A percentile compares a stretch with the other conserved stretches of the same genome.
These are phyloP conservation scores for Aricia agestis DNA, from an alignment of 1,140 invertebrate species.

Conservation along the genomic window DNA sequence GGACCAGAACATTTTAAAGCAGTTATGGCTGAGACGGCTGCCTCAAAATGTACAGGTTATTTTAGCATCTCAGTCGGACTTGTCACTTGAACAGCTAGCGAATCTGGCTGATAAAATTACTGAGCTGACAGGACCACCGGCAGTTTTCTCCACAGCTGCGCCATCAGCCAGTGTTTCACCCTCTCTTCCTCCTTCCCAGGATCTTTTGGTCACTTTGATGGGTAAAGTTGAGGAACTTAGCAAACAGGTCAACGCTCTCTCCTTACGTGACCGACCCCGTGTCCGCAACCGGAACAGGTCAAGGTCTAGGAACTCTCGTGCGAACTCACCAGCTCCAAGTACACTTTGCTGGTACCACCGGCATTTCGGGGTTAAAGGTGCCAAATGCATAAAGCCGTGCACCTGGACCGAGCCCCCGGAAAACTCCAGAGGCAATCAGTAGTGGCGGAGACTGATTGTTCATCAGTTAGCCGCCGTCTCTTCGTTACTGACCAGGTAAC, in stretches of 20 bases:
- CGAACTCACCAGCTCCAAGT: neutral
- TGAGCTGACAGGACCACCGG: too few relatives aligned
- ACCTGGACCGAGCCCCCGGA: neutral
- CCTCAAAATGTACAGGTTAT: neutral
- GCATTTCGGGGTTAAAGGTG: neutral
- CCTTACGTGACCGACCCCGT: too few relatives aligned
- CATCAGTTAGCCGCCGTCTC: neutral
- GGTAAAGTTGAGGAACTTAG: neutral
- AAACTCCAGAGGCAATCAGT: neutral
- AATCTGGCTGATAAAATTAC: slow-evolving; percentile 7
- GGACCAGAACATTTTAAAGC: neutral
- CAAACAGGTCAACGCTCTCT: neutral
- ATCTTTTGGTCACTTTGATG: too few relatives aligned
- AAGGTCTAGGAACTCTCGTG: neutral
- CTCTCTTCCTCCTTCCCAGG: too few relatives aligned
- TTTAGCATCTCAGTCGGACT: neutral
- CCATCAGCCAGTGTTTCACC: too few relatives aligned
- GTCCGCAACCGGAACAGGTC: too few relatives aligned
- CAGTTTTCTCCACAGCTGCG: neutral
- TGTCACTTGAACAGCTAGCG: neutral
- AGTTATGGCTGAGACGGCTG: neutral
- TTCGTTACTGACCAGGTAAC: neutral
- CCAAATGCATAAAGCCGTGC: neutral
- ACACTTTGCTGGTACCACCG: neutral
- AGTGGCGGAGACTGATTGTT: neutral